Percentiles rank a stretch among this genome's conserved stretches.
Evolutionary conservation across 2,888 invertebrate genomes (phyloP).

Genomic region (Lathronympha strigana): DNA sequence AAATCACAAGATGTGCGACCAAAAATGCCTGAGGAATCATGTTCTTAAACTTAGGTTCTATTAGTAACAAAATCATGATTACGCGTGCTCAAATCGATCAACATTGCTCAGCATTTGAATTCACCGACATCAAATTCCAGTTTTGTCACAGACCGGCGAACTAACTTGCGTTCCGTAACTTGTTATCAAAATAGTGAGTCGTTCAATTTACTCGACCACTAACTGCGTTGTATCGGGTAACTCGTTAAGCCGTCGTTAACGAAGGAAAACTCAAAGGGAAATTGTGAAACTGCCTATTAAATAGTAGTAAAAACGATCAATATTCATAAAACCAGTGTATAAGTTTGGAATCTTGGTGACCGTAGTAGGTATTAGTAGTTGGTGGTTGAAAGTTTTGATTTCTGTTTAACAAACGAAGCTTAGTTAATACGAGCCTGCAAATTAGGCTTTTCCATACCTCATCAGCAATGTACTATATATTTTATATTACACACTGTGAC

Average conservation of each 20-base stretch:
- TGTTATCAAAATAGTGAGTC: constrained; percentile 23
- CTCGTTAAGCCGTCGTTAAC: constrained; percentile 35
- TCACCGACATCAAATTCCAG: background rate
- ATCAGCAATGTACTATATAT: no score
- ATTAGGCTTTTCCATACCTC: no score
- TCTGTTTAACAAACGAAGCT: no score
- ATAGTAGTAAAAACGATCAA: constrained; percentile 11
- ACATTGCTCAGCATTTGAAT: background rate
- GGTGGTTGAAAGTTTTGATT: background rate
- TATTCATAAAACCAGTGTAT: constrained; percentile 15
- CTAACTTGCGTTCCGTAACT: background rate
- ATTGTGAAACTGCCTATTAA: constrained; percentile 26
- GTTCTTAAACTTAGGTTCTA: no score
- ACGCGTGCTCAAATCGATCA: background rate
- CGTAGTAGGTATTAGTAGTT: background rate
- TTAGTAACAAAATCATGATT: no score
- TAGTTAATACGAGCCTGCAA: no score
- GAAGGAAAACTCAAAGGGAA: constrained; percentile 21
- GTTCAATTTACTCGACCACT: constrained; percentile 28
- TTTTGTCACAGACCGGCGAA: background rate
- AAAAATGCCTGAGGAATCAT: no score
- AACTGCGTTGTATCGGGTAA: constrained; percentile 25
- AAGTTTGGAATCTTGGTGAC: background rate
- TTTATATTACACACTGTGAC: no score
- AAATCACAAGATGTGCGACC: no score